Evolutionary conservation across 2,797 vertebrate species (phyloP).

Genomic region (Phyllotis vaccarum): DNA sequence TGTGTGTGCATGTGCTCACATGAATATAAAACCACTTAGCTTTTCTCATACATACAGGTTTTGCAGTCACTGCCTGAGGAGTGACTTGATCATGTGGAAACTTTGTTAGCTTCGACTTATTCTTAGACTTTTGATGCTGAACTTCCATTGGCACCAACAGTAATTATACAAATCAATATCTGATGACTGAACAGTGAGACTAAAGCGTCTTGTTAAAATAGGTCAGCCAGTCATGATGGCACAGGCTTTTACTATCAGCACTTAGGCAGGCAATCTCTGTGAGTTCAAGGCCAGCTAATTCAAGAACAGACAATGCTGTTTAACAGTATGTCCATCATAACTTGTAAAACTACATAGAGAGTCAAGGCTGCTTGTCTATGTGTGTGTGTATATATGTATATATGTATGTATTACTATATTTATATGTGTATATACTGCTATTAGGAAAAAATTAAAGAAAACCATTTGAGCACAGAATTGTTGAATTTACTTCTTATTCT

Average conservation of each 20-base stretch:
- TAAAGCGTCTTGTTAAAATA: conserved; percentile 47
- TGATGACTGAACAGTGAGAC: conserved; percentile 28
- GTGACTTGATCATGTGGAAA: not conserved
- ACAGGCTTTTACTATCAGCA: not conserved
- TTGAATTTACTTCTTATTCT: conserved; percentile 60
- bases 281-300: not conserved
- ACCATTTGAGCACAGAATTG: conserved; percentile 27
- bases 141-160: conserved; percentile 31
- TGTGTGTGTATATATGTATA: too few relatives aligned
- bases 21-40: not conserved
- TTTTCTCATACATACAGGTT: not conserved
- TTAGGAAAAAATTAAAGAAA: not conserved
- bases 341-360: too few relatives aligned
- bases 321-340: too few relatives aligned
- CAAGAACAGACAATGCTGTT: not conserved
- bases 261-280: not conserved
- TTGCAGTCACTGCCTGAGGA: conserved; percentile 15
- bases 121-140: not conserved
- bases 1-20: not conserved
- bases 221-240: not conserved
- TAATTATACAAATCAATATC: not conserved
- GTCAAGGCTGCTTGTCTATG: too few relatives aligned
- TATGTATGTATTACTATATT: too few relatives aligned
- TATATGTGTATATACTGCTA: too few relatives aligned
- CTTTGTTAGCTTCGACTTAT: not conserved